Evolutionary conservation across 2,113 vertebrate species (phyloP).

Genomic region (Casuarius casuarius): DNA sequence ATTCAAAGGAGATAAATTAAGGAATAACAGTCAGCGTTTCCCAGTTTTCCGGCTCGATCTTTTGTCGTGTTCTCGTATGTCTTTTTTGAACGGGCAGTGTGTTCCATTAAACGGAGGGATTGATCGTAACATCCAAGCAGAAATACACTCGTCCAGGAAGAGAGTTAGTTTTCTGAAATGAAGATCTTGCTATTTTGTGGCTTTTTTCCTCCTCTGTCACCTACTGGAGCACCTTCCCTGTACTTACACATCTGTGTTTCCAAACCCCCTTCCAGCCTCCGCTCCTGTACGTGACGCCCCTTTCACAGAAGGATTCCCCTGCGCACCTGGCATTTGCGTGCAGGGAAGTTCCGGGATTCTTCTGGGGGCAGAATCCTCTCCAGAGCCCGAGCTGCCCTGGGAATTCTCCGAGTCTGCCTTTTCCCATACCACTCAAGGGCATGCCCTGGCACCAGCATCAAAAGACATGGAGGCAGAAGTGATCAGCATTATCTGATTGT

Average conservation of each 20-base stretch:
- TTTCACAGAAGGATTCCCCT: background rate
- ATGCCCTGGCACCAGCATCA: conserved; percentile 58
- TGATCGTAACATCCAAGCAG: background rate
- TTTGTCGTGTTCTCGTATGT: background rate
- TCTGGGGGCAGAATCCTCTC: background rate
- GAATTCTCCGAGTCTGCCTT: background rate
- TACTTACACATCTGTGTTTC: background rate
- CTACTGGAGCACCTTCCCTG: background rate
- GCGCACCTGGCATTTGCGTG: background rate
- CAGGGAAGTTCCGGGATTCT: background rate
- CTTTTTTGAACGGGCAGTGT: background rate
- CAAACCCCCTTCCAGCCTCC: background rate
- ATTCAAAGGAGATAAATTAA: background rate
- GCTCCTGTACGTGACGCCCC: background rate
- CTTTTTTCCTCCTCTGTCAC: background rate
- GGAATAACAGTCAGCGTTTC: background rate
- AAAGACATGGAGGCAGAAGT: conserved; percentile 29
- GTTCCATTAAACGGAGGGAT: background rate
- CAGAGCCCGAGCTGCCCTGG: background rate
- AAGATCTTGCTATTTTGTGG: background rate
- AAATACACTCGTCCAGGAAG: background rate
- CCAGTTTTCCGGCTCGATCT: background rate
- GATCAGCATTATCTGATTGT: conserved; percentile 35
- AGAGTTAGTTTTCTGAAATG: background rate
- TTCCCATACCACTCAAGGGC: background rate